These are phyloP conservation scores for Ceuthmochares aereus DNA, from an alignment of 2,113 vertebrate genomes.

Conservation along the genomic window DNA sequence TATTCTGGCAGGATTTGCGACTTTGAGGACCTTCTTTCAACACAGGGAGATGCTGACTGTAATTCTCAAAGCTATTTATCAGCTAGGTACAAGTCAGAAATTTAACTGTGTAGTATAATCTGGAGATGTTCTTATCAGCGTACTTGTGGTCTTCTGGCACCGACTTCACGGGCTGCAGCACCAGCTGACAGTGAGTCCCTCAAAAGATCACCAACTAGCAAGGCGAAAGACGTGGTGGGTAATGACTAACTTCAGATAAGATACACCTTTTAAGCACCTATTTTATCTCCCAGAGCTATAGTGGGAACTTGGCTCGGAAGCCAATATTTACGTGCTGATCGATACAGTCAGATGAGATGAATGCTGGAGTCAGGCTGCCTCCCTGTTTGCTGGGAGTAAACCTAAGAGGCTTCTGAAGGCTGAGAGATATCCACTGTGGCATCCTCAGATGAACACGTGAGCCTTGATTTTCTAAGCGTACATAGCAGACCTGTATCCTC, in stretches of 20 bases:
- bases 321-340: not conserved
- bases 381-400: not conserved
- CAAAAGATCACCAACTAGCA: not conserved
- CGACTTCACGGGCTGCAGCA: not conserved
- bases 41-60: not conserved
- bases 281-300: not conserved
- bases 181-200: not conserved
- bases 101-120: not conserved
- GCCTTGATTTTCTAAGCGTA: rapidly evolving
- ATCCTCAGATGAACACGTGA: no score
- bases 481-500: not conserved
- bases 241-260: not conserved
- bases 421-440: not conserved
- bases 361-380: not conserved
- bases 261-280: not conserved
- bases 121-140: not conserved
- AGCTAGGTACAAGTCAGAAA: not conserved
- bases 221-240: not conserved
- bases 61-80: not conserved
- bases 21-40: not conserved
- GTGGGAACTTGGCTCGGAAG: not conserved
- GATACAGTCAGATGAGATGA: not conserved
- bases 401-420: not conserved
- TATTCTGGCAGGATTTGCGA: not conserved
- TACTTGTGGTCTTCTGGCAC: not conserved